phyloP scores from a whole-genome alignment of 2,888 invertebrate species.

The Apodemia mormo region DNA sequence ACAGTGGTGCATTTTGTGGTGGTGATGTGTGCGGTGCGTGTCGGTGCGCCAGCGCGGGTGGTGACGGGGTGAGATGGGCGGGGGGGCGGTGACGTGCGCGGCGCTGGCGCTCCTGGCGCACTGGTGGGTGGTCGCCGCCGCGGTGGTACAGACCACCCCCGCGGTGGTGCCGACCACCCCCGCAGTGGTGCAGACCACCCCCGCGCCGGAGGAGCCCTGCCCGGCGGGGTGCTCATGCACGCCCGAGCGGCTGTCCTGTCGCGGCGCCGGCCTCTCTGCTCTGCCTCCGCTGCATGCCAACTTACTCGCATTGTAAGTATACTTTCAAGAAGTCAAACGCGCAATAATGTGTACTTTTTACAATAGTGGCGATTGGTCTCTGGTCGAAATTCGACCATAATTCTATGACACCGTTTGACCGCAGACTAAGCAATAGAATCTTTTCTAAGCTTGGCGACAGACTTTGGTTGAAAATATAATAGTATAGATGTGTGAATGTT shows the following conservation, averaged over 20 bases:
- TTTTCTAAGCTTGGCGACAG: too few relatives aligned
- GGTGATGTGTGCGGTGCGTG: neutral
- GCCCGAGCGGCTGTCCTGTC: conserved; percentile 55
- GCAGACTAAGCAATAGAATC: too few relatives aligned
- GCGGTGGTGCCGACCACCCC: conserved; percentile 34
- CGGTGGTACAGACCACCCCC: too few relatives aligned
- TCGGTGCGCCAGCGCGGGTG: neutral
- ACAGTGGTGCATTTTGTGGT: neutral
- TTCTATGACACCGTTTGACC: accelerated
- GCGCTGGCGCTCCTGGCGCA: conserved; percentile 40
- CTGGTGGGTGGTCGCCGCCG: conserved; percentile 61
- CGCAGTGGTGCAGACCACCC: conserved; percentile 35
- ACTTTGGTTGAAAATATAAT: too few relatives aligned
- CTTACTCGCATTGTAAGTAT: conserved; percentile 55
- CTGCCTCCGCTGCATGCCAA: conserved; percentile 58
- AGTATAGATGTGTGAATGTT: too few relatives aligned
- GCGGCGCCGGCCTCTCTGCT: conserved; percentile 51
- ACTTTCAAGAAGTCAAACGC: too few relatives aligned
- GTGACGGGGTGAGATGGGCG: neutral
- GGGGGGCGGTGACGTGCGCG: neutral
- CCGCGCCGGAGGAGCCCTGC: conserved; percentile 41
- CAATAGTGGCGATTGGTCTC: too few relatives aligned
- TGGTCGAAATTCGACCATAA: too few relatives aligned
- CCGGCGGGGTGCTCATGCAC: conserved; percentile 50
- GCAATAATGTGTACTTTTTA: too few relatives aligned